Evolutionary conservation across 2,888 invertebrate species (phyloP), one percentile per base, ranked within the genome.

Genomic region (Ramazzottius varieornatus): DNA sequence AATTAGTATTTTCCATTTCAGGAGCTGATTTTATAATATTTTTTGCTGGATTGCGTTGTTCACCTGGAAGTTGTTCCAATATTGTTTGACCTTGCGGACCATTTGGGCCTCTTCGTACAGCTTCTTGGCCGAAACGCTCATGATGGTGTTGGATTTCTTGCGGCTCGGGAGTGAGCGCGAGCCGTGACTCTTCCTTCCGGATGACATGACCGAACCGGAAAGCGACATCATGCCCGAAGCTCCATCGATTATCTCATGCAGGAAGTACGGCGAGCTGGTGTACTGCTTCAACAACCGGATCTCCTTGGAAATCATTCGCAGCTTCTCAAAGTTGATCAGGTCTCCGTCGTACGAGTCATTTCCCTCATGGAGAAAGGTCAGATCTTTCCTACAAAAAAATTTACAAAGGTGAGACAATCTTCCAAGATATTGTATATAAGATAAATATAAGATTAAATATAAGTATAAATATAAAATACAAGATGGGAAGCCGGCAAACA

Each of bases 241-340:
- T 54, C 54, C 54, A 4, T 54, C 54, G 24, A 54, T 16, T 24
- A 54, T 29, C 29, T 54, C 54, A 54, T 54, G 54, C 4, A 54
- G 54, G 29, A 16, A 16, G 24, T 54, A 54, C 16, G 54, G 54
- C 20, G 4, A 4, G 29, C 54, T 54, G 54, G 54, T 54, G 54
- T 54, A 54, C n/a, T 4, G 70, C 67, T 70, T 71, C 34, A 75
- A 70, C 66, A 76, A 74, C 24, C 80, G 73, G 33, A 81, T 87
- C 80, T 96, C 94, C 78, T 94, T 93, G 65, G 96, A 91, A 69
- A 98, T 89, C 92, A 98, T 94, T 70, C 98, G 81, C 67, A 98
- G 80, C 75, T 98, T 98, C 76, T 98, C 98, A 75, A 98, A 98
- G 78, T 99, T 98, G 1, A 93, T 72, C 68, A 77, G 85, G 75